Evolutionary conservation across 2,113 vertebrate genomes (phyloP).

Genomic region (Cololabis saira): DNA sequence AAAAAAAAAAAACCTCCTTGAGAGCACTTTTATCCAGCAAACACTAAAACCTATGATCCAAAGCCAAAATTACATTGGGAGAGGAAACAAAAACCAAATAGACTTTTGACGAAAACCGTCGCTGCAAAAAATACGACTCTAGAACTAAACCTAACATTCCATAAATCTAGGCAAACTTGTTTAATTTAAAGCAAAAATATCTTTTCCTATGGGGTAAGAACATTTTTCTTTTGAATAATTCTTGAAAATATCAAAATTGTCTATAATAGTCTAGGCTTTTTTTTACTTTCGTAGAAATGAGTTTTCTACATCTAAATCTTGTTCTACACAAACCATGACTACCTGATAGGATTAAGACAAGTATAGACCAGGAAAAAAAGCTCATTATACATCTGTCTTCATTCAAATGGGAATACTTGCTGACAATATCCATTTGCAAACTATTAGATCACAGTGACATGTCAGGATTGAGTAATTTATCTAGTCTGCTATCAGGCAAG

Average conservation of each 20-base stretch:
- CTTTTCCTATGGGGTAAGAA: too few relatives aligned
- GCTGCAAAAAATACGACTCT: too few relatives aligned
- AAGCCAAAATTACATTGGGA: constrained; percentile 4
- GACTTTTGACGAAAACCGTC: too few relatives aligned
- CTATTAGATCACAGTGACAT: constrained; percentile 25
- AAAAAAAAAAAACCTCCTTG: constrained; percentile 17
- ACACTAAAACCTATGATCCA: not conserved
- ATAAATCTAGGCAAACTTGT: too few relatives aligned
- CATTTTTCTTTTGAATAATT: too few relatives aligned
- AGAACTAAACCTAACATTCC: too few relatives aligned
- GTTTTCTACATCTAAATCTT: not conserved
- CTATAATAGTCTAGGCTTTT: too few relatives aligned
- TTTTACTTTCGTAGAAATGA: too few relatives aligned
- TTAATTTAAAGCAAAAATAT: too few relatives aligned
- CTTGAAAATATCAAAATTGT: too few relatives aligned
- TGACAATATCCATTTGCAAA: constrained; percentile 37
- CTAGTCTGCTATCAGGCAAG: constrained; percentile 29
- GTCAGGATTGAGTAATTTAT: constrained; percentile 48
- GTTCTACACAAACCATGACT: not conserved
- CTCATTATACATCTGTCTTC: constrained; percentile 8
- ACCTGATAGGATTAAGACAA: constrained; percentile 12
- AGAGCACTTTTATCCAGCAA: constrained; percentile 22
- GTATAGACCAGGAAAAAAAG: not conserved
- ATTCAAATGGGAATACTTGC: constrained; percentile 24
- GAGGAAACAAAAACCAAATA: not conserved